phyloP scores from a whole-genome alignment of 2,113 vertebrate species.

The Pterocles burchelli region DNA sequence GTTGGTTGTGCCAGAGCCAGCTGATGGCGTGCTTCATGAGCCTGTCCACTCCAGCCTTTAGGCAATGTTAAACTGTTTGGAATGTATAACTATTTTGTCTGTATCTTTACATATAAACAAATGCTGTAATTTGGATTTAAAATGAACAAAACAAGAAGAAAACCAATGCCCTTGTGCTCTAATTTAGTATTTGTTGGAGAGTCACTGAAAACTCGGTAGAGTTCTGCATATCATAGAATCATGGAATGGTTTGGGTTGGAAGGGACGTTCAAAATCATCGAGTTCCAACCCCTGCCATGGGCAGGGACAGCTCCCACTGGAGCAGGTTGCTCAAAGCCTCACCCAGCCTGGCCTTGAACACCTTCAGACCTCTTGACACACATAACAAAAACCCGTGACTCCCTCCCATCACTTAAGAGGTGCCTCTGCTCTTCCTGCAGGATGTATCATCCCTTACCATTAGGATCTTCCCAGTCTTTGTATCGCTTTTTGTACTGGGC shows the following conservation, averaged over 20 bases:
- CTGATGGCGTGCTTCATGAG: background rate
- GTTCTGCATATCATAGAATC: background rate
- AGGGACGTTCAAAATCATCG: too few species aligned
- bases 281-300: too few species aligned
- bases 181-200: background rate
- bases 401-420: background rate
- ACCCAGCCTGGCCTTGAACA: too few species aligned
- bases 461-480: conserved; percentile 98
- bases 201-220: background rate
- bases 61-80: background rate
- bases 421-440: background rate
- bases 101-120: background rate
- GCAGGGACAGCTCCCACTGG: too few species aligned
- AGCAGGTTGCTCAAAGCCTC: too few species aligned
- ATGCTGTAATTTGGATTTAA: background rate
- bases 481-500: conserved; percentile 97
- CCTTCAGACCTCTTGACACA: background rate
- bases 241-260: too few species aligned
- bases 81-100: background rate
- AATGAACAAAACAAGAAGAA: background rate
- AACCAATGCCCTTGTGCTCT: background rate
- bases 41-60: background rate
- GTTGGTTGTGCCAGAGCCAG: background rate
- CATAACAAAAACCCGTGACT: background rate
- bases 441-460: conserved; percentile 74